Percentiles rank a stretch among this genome's conserved stretches.
These are phyloP conservation scores for Amniataba percoides DNA, from an alignment of 2,797 vertebrate genomes.

Conservation along the genomic window DNA sequence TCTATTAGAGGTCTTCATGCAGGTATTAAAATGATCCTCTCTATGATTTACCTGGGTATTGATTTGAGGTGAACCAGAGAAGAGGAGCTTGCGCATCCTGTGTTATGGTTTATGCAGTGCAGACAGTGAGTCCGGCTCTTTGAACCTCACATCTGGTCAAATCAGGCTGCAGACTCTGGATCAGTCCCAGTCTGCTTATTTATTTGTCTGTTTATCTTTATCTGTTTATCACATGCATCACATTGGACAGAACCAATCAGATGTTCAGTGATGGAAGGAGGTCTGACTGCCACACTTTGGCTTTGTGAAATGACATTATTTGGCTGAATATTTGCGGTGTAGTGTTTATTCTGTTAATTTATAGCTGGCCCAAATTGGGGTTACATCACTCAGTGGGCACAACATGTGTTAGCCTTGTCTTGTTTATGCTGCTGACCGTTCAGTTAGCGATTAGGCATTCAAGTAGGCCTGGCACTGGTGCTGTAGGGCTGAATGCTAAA, in stretches of 20 bases:
- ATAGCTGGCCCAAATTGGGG: constrained; percentile 42
- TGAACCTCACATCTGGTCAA: background rate
- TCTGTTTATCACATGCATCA: background rate
- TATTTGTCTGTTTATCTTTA: too few relatives aligned
- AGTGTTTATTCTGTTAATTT: constrained; percentile 26
- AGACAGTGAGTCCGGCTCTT: background rate
- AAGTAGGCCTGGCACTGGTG: constrained; percentile 44
- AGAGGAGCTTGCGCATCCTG: constrained; percentile 23
- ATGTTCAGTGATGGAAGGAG: constrained; percentile 23
- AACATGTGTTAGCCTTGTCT: constrained; percentile 50
- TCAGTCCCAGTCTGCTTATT: constrained; percentile 1
- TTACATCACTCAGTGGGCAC: constrained; percentile 40
- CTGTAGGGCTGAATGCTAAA: constrained; percentile 60
- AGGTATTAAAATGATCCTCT: constrained; percentile 57
- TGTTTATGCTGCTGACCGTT: constrained; percentile 58
- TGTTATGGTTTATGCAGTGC: background rate
- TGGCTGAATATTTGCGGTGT: constrained; percentile 9
- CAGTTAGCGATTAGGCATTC: constrained; percentile 60
- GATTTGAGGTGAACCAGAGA: constrained; percentile 58
- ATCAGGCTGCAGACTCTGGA: background rate
- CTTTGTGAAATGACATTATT: background rate
- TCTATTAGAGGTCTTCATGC: constrained; percentile 49
- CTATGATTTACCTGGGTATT: constrained; percentile 45
- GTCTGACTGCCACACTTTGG: background rate
- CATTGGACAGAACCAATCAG: background rate